Base-by-base conservation (phyloP, 2,113 vertebrate genomes). In the Periophthalmodon schlosseri region DNA sequence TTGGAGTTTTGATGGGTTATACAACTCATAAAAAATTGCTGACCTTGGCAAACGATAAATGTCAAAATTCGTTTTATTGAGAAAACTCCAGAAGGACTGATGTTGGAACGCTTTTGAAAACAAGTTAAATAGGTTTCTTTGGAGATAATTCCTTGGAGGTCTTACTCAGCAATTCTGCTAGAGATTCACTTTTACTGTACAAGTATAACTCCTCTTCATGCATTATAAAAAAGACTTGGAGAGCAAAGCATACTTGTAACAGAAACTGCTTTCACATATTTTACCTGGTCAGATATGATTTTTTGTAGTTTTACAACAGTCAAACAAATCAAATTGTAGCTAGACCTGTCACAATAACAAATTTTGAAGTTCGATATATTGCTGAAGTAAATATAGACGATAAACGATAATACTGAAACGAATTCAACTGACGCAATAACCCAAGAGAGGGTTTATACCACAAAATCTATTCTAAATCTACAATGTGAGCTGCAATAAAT, bases 151-250 rank as follows among this genome's bases (percentile, higher is more conserved):
- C 58, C 58, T 33, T 33, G 13, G 28, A 63, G 60, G 15, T 63
- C 60, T 63, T 63, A 63, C 60, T 33, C 28, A 63, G 60, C 24
- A 34, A 16, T 63, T 63, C 60, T 34, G 15, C 60, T 63, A 34
- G 15, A 63, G 60, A 63, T 63, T 63, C 15, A 63, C 60, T 63
- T 15, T 34, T 20, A 18, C 28, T 34, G 60, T 34, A 3, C 4
- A 34, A 63, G 2, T 20, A 63, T 28, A 15, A 23, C 56, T 61
- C 23, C 23, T 24, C 58, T 61, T 61, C 58, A 34, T 63, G 60
- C 28, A 63, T 63, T 15, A 60, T 60, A 13, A 34, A 61, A 16
- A 56, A 23, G 14, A 13, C 4, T 6, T 61, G 3, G 58, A 18
- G 15, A 34, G 28, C 1, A 34, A 34, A 34, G 34, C 33, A 12